Evolutionary conservation across 2,888 invertebrate genomes (phyloP).

Genomic region (Leucophenga maculata): DNA sequence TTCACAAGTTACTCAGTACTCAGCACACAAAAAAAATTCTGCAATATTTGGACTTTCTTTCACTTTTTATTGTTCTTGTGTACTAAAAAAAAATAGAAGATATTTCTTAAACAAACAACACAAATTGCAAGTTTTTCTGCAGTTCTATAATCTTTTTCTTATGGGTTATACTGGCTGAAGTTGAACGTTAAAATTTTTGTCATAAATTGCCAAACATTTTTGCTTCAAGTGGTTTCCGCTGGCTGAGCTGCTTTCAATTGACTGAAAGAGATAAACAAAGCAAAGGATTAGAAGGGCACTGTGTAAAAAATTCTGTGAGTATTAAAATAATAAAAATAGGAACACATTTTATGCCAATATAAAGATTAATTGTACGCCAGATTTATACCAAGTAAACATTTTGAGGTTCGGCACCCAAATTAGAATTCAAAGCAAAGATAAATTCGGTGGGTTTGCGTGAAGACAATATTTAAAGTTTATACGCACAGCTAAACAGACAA

Average conservation of each 20-base stretch:
- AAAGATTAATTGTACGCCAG: too few species aligned
- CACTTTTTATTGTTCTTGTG: not conserved
- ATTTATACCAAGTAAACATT: too few species aligned
- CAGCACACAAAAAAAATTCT: not conserved
- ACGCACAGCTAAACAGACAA: too few species aligned
- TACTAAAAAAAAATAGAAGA: not conserved
- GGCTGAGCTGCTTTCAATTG: too few species aligned
- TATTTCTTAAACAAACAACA: not conserved
- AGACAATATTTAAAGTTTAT: too few species aligned
- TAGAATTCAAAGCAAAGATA: too few species aligned
- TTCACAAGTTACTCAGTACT: not conserved
- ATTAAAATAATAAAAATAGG: too few species aligned
- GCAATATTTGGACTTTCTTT: too few species aligned
- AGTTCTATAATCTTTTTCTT: not conserved
- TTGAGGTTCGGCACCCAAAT: too few species aligned
- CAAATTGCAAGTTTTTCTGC: not conserved
- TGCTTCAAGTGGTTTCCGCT: not conserved
- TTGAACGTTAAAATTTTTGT: slow-evolving; percentile 9
- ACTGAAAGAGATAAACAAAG: not conserved
- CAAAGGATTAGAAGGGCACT: not conserved
- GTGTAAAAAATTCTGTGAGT: too few species aligned
- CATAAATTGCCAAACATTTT: slow-evolving; percentile 13
- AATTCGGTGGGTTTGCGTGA: too few species aligned
- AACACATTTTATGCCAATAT: too few species aligned
- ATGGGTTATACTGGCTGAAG: not conserved